These are phyloP conservation scores for Xenopus petersii DNA, from an alignment of 2,797 vertebrate species.

Conservation along the genomic window DNA sequence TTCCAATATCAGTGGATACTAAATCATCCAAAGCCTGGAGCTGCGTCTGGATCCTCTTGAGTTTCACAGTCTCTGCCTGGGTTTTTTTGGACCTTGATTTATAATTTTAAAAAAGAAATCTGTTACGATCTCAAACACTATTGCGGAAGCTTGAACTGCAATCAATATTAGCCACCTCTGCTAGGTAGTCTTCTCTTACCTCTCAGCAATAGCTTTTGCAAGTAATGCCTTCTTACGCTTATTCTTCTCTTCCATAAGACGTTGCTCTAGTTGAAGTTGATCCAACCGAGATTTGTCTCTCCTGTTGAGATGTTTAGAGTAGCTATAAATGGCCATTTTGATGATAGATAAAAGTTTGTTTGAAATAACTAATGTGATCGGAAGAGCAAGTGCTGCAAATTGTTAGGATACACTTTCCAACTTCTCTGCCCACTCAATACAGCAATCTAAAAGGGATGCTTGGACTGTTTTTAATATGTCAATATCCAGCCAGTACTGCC, in stretches of 20 bases:
- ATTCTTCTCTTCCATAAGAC: constrained; percentile 89
- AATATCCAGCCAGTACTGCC: too few relatives aligned
- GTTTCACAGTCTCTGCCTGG: constrained; percentile 86
- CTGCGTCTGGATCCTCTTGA: constrained; percentile 89
- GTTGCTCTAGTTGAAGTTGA: constrained; percentile 85
- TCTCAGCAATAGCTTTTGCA: constrained; percentile 89
- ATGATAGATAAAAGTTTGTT: too few relatives aligned
- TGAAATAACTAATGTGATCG: too few relatives aligned
- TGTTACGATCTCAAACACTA: too few relatives aligned
- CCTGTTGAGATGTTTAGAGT: constrained; percentile 56
- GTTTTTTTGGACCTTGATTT: constrained; percentile 88
- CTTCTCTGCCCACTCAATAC: too few relatives aligned
- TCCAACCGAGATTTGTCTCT: constrained; percentile 84
- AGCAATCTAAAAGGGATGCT: too few relatives aligned
- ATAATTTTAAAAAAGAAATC: background rate
- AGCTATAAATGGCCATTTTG: too few relatives aligned
- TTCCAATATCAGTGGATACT: constrained; percentile 88
- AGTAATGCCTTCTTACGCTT: constrained; percentile 90
- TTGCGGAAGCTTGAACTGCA: too few relatives aligned
- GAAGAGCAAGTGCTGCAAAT: background rate
- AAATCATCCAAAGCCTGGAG: constrained; percentile 90
- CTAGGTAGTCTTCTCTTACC: constrained; percentile 64
- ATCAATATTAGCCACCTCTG: too few relatives aligned
- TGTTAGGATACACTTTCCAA: too few relatives aligned
- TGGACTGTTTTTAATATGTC: too few relatives aligned